These are phyloP conservation scores for Rhinolophus sinicus DNA, from an alignment of 2,113 vertebrate genomes.

Conservation along the genomic window DNA sequence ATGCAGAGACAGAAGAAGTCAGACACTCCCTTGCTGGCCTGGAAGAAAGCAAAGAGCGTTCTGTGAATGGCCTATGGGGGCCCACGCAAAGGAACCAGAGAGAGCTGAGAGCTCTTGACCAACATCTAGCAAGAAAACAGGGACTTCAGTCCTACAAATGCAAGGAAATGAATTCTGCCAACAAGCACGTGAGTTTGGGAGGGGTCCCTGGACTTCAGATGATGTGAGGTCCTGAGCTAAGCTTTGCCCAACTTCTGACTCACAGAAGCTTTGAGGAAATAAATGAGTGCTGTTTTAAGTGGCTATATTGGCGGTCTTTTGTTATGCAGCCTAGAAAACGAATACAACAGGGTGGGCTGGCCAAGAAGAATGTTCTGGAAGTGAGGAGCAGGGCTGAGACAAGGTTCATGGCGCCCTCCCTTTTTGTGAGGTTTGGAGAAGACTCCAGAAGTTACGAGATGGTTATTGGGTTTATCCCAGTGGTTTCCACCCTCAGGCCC, in stretches of 20 bases:
- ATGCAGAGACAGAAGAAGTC: background rate
- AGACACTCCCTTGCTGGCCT: no score
- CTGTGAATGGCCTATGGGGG: accelerated
- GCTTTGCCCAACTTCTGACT: no score
- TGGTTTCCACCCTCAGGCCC: background rate
- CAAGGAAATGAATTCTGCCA: background rate
- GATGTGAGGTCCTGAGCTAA: background rate
- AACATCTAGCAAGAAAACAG: background rate
- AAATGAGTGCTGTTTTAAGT: background rate
- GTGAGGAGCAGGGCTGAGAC: background rate
- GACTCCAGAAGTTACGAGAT: background rate
- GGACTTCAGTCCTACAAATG: background rate
- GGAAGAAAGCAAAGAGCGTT: background rate
- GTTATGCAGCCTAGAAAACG: background rate
- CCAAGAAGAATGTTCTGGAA: background rate
- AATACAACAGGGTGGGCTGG: background rate
- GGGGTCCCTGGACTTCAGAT: accelerated
- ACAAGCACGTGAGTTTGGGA: background rate
- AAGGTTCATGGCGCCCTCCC: background rate
- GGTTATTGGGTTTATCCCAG: background rate
- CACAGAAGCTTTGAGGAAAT: background rate
- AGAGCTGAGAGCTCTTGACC: background rate
- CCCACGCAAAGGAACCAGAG: accelerated
- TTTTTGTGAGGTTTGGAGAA: background rate
- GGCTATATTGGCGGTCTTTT: background rate